A percentile compares a stretch with the other conserved stretches of the same genome.
Conservation (phyloP, 2,113 vertebrate species). For the Camelus bactrianus region DNA sequence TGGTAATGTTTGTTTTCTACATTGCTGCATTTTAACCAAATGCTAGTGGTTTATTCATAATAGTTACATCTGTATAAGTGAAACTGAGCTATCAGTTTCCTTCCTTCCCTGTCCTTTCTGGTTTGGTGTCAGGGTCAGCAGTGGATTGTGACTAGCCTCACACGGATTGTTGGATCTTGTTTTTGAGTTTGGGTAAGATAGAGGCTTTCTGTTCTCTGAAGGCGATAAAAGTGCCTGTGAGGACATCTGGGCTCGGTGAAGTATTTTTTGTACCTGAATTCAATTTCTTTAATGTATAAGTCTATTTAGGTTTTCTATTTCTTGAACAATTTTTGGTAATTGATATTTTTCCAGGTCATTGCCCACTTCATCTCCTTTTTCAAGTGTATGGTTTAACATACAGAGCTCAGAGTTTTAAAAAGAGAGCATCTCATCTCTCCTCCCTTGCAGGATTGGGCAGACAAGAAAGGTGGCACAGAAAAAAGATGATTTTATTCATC, state of each 20-base stretch:
- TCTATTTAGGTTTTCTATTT: neutral
- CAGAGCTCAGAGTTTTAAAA: neutral
- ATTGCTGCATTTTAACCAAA: neutral
- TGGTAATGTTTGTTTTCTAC: neutral
- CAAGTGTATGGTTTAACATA: neutral
- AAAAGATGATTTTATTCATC: neutral
- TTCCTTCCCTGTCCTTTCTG: neutral
- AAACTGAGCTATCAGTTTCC: neutral
- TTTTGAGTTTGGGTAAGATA: neutral
- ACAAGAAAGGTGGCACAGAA: neutral
- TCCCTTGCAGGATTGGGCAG: neutral
- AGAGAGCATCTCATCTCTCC: neutral
- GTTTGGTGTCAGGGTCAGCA: neutral
- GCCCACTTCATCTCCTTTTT: neutral
- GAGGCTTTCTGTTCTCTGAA: neutral
- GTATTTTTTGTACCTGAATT: constrained; percentile 2
- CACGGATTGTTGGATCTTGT: neutral
- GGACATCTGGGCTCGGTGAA: neutral
- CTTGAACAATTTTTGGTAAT: neutral
- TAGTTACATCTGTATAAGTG: neutral
- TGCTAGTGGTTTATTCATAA: neutral
- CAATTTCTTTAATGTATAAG: neutral
- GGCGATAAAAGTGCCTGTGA: neutral
- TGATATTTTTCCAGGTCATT: constrained; percentile 26
- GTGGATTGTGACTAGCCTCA: neutral